Conservation (phyloP, 2,113 vertebrate species). For the Microtus pennsylvanicus region DNA sequence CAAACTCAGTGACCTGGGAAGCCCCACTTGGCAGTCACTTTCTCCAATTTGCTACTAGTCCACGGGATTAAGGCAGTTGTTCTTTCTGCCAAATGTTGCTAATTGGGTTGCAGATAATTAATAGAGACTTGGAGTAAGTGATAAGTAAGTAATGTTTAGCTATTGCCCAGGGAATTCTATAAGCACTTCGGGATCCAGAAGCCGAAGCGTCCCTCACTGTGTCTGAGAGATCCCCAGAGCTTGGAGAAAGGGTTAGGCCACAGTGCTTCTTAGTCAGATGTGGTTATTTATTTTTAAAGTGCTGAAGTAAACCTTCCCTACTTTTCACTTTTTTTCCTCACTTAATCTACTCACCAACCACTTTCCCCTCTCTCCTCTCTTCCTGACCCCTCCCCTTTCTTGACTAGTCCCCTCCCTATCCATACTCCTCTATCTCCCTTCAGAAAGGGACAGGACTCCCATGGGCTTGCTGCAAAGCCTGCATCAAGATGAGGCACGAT, state of each 20-base stretch:
- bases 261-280: not conserved
- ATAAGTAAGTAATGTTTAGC: not conserved
- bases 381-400: too few species aligned
- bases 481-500: too few species aligned
- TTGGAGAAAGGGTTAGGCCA: not conserved
- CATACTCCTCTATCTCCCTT: too few species aligned
- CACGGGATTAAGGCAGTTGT: not conserved
- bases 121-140: not conserved
- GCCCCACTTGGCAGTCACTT: not conserved
- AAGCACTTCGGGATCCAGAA: not conserved
- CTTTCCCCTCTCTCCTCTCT: too few species aligned
- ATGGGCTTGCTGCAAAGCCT: too few species aligned
- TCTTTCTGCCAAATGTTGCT: slow-evolving; percentile 45
- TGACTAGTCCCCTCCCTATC: too few species aligned
- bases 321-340: too few species aligned
- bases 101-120: slow-evolving; percentile 39
- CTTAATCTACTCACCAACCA: too few species aligned
- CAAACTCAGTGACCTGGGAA: not conserved
- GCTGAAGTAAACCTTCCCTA: too few species aligned
- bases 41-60: not conserved
- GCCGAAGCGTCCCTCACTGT: not conserved
- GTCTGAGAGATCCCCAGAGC: not conserved
- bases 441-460: too few species aligned
- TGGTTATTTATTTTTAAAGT: too few species aligned
- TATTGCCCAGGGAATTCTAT: not conserved